Base-by-base conservation (phyloP, 2,888 invertebrate species). In the Anorthoa munda region DNA sequence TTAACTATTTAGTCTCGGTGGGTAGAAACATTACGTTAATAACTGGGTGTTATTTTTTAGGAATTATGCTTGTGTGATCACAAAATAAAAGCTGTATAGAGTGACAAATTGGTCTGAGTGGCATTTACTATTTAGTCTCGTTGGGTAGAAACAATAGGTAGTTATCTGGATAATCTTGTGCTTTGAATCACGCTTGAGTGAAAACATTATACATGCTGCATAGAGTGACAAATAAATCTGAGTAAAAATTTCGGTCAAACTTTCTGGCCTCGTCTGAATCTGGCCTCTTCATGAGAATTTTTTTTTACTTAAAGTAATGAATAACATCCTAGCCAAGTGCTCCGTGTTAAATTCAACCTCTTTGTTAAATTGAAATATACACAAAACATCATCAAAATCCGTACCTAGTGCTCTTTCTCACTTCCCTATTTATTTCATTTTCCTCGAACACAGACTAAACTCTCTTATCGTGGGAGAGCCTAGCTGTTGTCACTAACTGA, bases 1-100 rank as follows among this genome's bases (percentile, higher is more conserved):
- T 58, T 60, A 45, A n/a, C 0, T 65, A 79, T 79, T 73, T 72
- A 72, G 63, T 77, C 72, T 63, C 56, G 72, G 21, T 58, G 61
- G 66, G 63, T 17, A 58, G 65, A 63, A 31, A 12, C 12, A 18
- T n/a, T 55, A 15, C 15, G 69, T 21, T 61, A 9, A 39, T 18
- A 31, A 50, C 23, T 9, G 53, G 15, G n/a, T 7, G 18, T 23
- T 12, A 7, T 18, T 45, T 46, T n/a, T n/a, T 21, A 15, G 18
- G 58, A 51, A 31, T 23, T 13, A 18, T 11, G 21, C 21, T 39
- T 60, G 46, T 4, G n/a, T 26, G 15, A 50, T n/a, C 39, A 64
- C 18, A 2, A 23, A 11, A n/a, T 18, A 56, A 15, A 39, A 63
- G 21, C 46, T 51, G 31, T 26, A 61, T 4, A 45, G 46, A 51